A percentile compares a stretch with the other conserved stretches of the same genome.
These are phyloP conservation scores for Drosophila yooni DNA, from an alignment of 2,888 invertebrate genomes.

Conservation along the genomic window DNA sequence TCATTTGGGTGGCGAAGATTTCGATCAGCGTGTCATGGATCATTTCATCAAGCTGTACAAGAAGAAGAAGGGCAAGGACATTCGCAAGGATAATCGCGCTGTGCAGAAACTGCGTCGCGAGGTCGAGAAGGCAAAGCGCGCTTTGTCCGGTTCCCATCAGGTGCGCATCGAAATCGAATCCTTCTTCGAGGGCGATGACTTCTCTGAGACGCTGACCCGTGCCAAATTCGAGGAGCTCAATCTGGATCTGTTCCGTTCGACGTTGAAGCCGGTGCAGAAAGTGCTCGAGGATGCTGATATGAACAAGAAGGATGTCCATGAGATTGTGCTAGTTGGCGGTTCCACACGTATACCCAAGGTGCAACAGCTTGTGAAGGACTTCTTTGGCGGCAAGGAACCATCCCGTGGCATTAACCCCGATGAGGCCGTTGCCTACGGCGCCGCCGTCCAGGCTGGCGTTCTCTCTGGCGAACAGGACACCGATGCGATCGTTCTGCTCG, in stretches of 20 bases:
- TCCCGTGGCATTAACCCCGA: slow-evolving; percentile 99
- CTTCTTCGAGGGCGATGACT: slow-evolving; percentile 99
- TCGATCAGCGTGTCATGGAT: slow-evolving; percentile 99
- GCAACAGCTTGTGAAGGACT: slow-evolving; percentile 96
- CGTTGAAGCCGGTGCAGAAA: slow-evolving; percentile 97
- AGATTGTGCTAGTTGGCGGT: slow-evolving; percentile 99
- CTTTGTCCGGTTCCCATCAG: slow-evolving; percentile 95
- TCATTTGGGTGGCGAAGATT: slow-evolving; percentile 99
- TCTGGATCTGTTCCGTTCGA: slow-evolving; percentile 96
- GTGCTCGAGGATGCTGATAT: slow-evolving; percentile 99
- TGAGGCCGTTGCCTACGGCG: slow-evolving; percentile 99
- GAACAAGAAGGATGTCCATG: slow-evolving; percentile 99
- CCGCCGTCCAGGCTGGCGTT: slow-evolving; percentile 99
- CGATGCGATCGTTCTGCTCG: slow-evolving; percentile 97
- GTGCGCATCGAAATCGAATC: slow-evolving; percentile 99
- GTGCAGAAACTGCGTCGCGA: slow-evolving; percentile 98
- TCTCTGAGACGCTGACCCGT: slow-evolving; percentile 98
- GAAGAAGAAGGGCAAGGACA: slow-evolving; percentile 99
- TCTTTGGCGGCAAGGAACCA: slow-evolving; percentile 99
- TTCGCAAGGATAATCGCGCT: slow-evolving; percentile 96
- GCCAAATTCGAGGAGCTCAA: slow-evolving; percentile 99
- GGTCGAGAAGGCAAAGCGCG: slow-evolving; percentile 98
- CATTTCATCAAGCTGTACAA: slow-evolving; percentile 99
- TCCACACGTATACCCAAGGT: slow-evolving; percentile 99
- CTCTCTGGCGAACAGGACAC: slow-evolving; percentile 98